phyloP scores from a whole-genome alignment of 2,888 invertebrate genomes.

The Hofmannophila pseudospretella region DNA sequence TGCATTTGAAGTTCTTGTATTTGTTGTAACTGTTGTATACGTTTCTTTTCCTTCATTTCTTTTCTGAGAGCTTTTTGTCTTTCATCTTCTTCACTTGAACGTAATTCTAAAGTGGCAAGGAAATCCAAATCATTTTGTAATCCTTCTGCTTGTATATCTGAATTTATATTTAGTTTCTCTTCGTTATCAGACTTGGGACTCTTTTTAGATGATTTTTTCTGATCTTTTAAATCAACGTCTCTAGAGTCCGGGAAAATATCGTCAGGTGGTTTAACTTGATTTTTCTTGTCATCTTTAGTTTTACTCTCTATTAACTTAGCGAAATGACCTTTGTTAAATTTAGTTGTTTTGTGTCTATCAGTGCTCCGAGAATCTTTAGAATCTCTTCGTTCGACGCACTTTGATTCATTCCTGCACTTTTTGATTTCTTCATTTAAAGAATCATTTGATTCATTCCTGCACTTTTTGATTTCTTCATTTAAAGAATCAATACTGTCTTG shows the following conservation, averaged over 20 bases:
- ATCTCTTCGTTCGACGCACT: constrained; percentile 80
- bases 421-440: constrained; percentile 79
- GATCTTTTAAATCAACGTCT: constrained; percentile 42
- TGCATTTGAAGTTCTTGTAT: constrained; percentile 72
- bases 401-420: constrained; percentile 77
- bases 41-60: constrained; percentile 77
- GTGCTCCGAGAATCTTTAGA: constrained; percentile 80
- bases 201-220: constrained; percentile 40
- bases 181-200: constrained; percentile 39
- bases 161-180: constrained; percentile 32
- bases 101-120: constrained; percentile 75
- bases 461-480: constrained; percentile 80
- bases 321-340: constrained; percentile 78
- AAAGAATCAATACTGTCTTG: constrained; percentile 81
- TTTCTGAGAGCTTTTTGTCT: constrained; percentile 73
- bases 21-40: constrained; percentile 69
- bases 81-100: constrained; percentile 79
- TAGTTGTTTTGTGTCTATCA: constrained; percentile 68
- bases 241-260: constrained; percentile 55
- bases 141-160: constrained; percentile 41
- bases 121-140: constrained; percentile 77
- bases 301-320: constrained; percentile 79
- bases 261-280: constrained; percentile 68
- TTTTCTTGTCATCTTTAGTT: constrained; percentile 79
- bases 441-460: constrained; percentile 75